phyloP scores from a whole-genome alignment of 2,797 vertebrate genomes.

The Cyprinella venusta region DNA sequence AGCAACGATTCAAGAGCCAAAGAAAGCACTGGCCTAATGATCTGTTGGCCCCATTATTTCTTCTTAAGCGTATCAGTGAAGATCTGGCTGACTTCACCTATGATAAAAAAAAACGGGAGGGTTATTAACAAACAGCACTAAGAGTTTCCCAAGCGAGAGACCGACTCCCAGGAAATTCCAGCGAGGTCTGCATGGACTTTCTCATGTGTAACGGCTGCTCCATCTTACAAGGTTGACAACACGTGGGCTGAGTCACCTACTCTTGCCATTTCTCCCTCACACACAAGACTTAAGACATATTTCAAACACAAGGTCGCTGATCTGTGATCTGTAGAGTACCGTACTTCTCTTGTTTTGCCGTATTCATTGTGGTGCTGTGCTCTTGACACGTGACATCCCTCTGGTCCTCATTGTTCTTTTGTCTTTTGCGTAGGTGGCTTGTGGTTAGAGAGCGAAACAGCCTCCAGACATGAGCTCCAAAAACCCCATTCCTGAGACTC shows the following conservation, averaged over 20 bases:
- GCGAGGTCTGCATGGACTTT: slow-evolving; percentile 24
- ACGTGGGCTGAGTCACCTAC: background rate
- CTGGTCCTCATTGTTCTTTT: background rate
- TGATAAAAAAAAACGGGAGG: slow-evolving; percentile 54
- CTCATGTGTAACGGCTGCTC: slow-evolving; percentile 38
- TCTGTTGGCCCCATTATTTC: slow-evolving; percentile 58
- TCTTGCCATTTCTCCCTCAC: background rate
- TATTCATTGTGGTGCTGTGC: slow-evolving; percentile 1
- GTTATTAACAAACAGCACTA: slow-evolving; percentile 45
- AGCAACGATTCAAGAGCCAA: slow-evolving; percentile 64
- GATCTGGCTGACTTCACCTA: slow-evolving; percentile 44
- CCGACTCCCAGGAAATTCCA: slow-evolving; percentile 52
- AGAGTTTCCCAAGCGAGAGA: slow-evolving; percentile 38
- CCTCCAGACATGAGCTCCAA: slow-evolving; percentile 32
- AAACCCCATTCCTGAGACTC: slow-evolving; percentile 13
- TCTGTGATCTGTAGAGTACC: slow-evolving; percentile 13
- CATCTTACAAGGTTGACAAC: slow-evolving; percentile 19
- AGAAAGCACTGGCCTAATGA: slow-evolving; percentile 68
- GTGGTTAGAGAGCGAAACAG: slow-evolving; percentile 1
- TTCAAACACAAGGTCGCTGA: slow-evolving; percentile 11
- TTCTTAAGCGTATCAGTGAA: slow-evolving; percentile 51
- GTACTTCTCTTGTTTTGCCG: background rate
- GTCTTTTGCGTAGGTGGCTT: background rate
- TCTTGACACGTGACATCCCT: slow-evolving; percentile 9
- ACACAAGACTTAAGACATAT: background rate